Evolutionary conservation across 1,140 invertebrate species (phyloP), one percentile per base, ranked within the genome.

Genomic region (Andrena cerasifolii): DNA sequence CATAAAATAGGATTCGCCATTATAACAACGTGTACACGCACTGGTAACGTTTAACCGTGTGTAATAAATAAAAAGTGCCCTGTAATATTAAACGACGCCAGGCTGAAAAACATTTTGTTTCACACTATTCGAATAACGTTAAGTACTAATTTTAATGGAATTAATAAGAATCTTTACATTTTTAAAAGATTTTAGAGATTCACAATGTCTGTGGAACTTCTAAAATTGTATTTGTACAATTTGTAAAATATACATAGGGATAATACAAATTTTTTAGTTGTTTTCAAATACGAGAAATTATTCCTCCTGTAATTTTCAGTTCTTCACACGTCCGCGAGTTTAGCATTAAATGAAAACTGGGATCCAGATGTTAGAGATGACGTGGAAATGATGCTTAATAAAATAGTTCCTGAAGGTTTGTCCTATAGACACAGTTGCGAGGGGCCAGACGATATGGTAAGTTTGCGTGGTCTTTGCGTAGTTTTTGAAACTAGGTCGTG

Each of bases 301-400:
- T 7, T 53, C 47, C 2, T 74, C 79, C 18, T 83, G 71, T 85
- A 79, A 84, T 86, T 96, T 96, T 80, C 94, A 99, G 98, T 99
- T 93, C 96, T 99, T 93, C 98, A 99, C 93, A 99, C 98, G 88
- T 99, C 98, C 89, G 98, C 98, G 89, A 99, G 98, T 95, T 94
- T 99, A 91, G 97, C 98, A 83, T 94, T 99, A 90, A 99, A 99
- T 93, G 98, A 99, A 94, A 99, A 98, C 93, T 99, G 98, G 98
- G 98, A 99, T 94, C 97, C 98, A 84, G 97, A 98, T 94, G 98
- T 98, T 62, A 95, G 97, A 93, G 97, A 98, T 90, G 98, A 99
- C 90, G 98, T 99, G 97, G 98, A 99, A 94, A 99, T 98, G 97
- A 99, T 99, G 97, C 94, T 99, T 91, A 98, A 99, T 93, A 98